Percentiles rank a stretch among this genome's conserved stretches.
Conservation (phyloP, 2,113 vertebrate genomes). For the Potamarius usumacintae region DNA sequence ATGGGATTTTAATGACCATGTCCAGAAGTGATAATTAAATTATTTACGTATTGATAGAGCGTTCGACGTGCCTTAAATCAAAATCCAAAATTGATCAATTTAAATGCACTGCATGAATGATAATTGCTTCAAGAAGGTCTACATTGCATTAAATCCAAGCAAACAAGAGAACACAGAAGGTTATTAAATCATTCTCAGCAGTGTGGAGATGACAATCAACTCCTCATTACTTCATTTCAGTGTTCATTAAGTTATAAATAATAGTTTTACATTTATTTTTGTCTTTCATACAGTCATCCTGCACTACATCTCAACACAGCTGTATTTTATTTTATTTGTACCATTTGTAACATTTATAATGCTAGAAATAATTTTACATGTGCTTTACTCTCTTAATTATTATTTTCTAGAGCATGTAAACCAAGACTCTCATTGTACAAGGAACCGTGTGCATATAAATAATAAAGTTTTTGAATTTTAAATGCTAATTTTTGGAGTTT, state of each 20-base stretch:
- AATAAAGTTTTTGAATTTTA: background rate
- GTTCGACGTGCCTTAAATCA: background rate
- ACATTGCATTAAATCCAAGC: background rate
- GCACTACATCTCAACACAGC: background rate
- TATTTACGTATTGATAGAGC: background rate
- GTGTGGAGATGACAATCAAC: background rate
- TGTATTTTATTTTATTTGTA: background rate
- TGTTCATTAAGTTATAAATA: background rate
- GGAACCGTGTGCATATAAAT: background rate
- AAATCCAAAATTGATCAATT: background rate
- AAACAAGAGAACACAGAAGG: background rate
- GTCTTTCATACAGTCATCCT: background rate
- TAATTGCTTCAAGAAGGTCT: background rate
- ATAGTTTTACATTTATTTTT: background rate
- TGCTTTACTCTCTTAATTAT: background rate
- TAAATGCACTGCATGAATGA: background rate
- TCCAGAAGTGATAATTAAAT: background rate
- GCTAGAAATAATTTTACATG: background rate
- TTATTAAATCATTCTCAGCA: background rate
- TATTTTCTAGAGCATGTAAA: background rate
- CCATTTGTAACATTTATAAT: background rate
- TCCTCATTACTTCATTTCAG: background rate
- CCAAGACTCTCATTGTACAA: too few relatives aligned
- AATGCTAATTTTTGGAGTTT: background rate
- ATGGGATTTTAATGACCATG: background rate